These are phyloP conservation scores for Phymanthus crucifer DNA, from an alignment of 92 coral and sea anemone species.

Conservation along the genomic window DNA sequence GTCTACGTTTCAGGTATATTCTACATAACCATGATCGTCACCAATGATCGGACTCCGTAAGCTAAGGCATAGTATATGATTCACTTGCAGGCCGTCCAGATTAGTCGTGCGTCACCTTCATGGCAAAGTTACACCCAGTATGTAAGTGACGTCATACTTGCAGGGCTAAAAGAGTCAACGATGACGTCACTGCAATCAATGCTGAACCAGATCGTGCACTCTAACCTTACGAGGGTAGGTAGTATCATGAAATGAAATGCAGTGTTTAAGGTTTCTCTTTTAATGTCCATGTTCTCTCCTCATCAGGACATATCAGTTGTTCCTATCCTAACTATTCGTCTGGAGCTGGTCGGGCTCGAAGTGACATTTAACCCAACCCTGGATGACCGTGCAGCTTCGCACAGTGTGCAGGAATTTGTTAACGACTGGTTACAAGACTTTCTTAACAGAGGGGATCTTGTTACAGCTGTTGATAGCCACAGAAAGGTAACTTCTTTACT, in stretches of 20 bases:
- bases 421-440: conserved; percentile 83
- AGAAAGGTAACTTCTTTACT: conserved; percentile 58
- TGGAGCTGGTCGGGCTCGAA: conserved; percentile 92
- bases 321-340: conserved; percentile 85
- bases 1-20: conserved; percentile 88
- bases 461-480: conserved; percentile 78
- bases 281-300: not conserved
- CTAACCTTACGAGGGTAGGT: conserved; percentile 75
- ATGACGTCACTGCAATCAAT: conserved; percentile 80
- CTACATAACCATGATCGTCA: no score
- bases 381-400: conserved; percentile 80
- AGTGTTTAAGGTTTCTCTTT: not conserved
- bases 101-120: conserved; percentile 99
- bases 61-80: not conserved
- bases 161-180: conserved; percentile 78
- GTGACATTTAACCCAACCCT: conserved; percentile 91
- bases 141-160: conserved; percentile 81
- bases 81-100: conserved; percentile 83
- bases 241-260: not conserved
- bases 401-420: conserved; percentile 88
- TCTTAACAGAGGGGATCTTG: conserved; percentile 78
- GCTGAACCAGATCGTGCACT: conserved; percentile 83
- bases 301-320: conserved; percentile 57
- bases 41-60: no score
- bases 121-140: conserved; percentile 92